These are phyloP conservation scores for Rhabdomys dilectus DNA, from an alignment of 2,113 vertebrate genomes.

Conservation along the genomic window DNA sequence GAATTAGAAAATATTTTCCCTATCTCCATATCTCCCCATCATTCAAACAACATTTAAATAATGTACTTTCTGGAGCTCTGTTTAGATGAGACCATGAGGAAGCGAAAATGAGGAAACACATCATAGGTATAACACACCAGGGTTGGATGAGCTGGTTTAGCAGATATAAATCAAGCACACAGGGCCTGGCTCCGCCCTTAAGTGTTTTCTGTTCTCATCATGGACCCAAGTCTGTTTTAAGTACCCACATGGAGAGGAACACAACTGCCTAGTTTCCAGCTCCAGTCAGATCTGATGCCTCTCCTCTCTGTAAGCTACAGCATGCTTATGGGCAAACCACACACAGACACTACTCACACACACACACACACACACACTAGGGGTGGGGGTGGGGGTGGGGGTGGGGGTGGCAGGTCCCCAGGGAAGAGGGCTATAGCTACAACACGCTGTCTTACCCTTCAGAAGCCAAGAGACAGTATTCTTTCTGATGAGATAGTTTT, in stretches of 20 bases:
- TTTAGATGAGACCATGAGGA: conserved; percentile 1
- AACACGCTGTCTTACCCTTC: neutral
- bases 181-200: neutral
- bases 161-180: neutral
- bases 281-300: neutral
- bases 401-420: neutral
- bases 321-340: neutral
- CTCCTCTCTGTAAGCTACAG: neutral
- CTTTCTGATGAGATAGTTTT: neutral
- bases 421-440: neutral
- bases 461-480: neutral
- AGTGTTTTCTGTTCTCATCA: neutral
- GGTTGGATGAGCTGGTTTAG: neutral
- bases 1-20: neutral
- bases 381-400: neutral
- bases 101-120: conserved; percentile 30
- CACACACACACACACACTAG: neutral
- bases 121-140: neutral
- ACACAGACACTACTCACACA: neutral
- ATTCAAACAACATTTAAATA: neutral
- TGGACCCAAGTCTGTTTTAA: neutral
- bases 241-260: too few species aligned
- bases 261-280: neutral
- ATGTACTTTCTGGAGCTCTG: neutral
- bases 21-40: neutral